phyloP scores from a whole-genome alignment of 2,113 vertebrate genomes.

The Isurus oxyrinchus region DNA sequence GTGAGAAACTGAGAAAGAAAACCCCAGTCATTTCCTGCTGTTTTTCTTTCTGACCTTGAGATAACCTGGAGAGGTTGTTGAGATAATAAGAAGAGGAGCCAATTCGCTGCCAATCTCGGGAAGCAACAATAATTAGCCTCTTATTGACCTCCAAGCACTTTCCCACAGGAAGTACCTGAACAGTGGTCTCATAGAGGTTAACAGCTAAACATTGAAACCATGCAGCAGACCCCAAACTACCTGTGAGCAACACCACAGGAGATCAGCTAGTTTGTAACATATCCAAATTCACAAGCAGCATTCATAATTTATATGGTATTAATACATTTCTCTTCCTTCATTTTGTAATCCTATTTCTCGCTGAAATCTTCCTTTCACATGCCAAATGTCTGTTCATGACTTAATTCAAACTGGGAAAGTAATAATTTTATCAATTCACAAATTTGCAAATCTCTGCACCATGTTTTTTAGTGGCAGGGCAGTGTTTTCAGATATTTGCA shows the following conservation, averaged over 20 bases:
- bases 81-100: not conserved
- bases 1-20: not conserved
- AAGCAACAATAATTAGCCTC: conserved; percentile 18
- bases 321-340: not conserved
- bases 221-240: not conserved
- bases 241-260: not conserved
- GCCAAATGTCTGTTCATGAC: not conserved
- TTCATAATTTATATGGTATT: not conserved
- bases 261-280: not conserved
- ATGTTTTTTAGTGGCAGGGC: not conserved
- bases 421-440: not conserved
- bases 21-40: not conserved
- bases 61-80: not conserved
- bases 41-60: not conserved
- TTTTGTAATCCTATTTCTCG: not conserved
- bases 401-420: not conserved
- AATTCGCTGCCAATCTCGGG: not conserved
- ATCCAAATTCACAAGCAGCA: not conserved
- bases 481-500: not conserved
- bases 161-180: conserved; percentile 19
- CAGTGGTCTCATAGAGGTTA: not conserved
- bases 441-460: not conserved
- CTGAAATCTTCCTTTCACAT: not conserved
- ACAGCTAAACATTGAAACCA: not conserved
- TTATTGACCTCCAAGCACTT: conserved; percentile 25